A percentile compares a stretch with the other conserved stretches of the same genome.
Evolutionary conservation across 2,888 invertebrate species (phyloP).

Genomic region (Nasonovia ribisnigri): DNA sequence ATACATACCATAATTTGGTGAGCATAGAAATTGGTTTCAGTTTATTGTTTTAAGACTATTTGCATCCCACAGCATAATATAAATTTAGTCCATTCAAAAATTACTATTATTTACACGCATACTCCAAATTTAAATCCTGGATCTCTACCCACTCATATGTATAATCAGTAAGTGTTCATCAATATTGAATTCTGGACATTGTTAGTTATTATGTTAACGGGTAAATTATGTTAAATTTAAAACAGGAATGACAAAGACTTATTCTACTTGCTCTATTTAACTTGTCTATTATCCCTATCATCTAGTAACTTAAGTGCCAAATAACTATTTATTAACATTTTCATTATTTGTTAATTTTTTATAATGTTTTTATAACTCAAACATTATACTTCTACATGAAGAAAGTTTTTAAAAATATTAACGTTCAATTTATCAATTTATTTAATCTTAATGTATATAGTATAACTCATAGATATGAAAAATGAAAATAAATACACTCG

Average conservation of each 20-base stretch:
- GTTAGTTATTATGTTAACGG: constrained; percentile 36
- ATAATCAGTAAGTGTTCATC: neutral
- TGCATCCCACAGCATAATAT: neutral
- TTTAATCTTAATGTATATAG: neutral
- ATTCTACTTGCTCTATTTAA: constrained; percentile 49
- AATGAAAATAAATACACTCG: neutral
- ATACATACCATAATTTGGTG: neutral
- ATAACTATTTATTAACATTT: constrained; percentile 38
- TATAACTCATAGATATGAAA: neutral
- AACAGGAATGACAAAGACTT: constrained; percentile 61
- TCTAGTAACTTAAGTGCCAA: constrained; percentile 61
- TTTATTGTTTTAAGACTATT: neutral
- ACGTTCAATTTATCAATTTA: constrained; percentile 13
- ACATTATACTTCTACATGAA: neutral
- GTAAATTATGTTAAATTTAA: constrained; percentile 50
- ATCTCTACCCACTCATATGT: neutral
- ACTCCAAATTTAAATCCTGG: neutral
- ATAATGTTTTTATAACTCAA: neutral
- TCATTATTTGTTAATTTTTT: constrained; percentile 41
- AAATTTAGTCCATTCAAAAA: neutral
- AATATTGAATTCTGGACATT: neutral
- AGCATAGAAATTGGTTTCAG: neutral
- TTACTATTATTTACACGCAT: neutral
- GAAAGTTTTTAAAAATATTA: neutral
- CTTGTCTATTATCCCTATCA: constrained; percentile 53